A percentile compares a stretch with the other conserved stretches of the same genome.
Conservation (phyloP, 2,797 vertebrate genomes). For the Sebastes minor region DNA sequence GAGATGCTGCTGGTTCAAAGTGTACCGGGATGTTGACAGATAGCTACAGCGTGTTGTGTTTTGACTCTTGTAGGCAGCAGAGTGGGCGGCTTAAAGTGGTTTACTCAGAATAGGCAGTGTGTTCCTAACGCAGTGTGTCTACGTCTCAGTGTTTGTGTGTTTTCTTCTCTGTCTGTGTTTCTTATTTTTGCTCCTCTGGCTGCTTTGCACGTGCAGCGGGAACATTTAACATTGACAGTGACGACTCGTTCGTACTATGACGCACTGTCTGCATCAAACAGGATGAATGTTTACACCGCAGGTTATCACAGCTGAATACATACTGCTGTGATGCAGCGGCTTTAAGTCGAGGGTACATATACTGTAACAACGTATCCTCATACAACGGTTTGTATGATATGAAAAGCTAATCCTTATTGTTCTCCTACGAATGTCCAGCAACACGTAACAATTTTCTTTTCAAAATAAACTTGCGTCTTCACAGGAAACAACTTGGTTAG, state of each 20-base stretch:
- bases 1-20: slow-evolving; percentile 24
- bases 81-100: slow-evolving; percentile 33
- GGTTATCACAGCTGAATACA: not conserved
- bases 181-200: not conserved
- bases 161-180: not conserved
- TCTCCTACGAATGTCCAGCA: too few relatives aligned
- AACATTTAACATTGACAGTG: slow-evolving; percentile 13
- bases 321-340: not conserved
- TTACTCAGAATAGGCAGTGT: slow-evolving; percentile 31
- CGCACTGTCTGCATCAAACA: not conserved
- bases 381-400: too few relatives aligned
- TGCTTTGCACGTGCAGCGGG: slow-evolving; percentile 7
- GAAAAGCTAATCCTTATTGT: too few relatives aligned
- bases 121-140: not conserved
- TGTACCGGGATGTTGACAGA: slow-evolving; percentile 32
- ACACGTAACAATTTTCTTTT: too few relatives aligned
- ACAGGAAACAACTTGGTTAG: too few relatives aligned
- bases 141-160: not conserved
- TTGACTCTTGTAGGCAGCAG: slow-evolving; percentile 31
- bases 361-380: not conserved
- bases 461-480: too few relatives aligned
- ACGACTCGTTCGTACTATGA: slow-evolving; percentile 2
- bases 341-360: not conserved
- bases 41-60: slow-evolving; percentile 1
- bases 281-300: slow-evolving; percentile 3